A percentile compares a stretch with the other conserved stretches of the same genome.
These are phyloP conservation scores for Pristionchus fissidentatus DNA, from an alignment of 2,888 invertebrate species.

Conservation along the genomic window DNA sequence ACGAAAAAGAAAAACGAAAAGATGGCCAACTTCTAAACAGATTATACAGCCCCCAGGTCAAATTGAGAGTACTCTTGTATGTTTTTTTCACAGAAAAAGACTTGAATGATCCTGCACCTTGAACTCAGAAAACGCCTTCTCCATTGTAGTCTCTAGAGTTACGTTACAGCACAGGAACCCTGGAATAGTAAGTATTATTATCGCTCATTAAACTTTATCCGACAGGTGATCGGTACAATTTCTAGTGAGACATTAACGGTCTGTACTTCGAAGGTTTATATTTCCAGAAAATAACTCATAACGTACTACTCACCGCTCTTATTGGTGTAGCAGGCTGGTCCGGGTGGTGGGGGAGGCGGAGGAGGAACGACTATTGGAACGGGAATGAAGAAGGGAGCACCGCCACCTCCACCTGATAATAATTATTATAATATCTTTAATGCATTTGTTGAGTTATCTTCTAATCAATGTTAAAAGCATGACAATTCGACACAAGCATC, in stretches of 20 bases:
- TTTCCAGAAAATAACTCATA: not conserved
- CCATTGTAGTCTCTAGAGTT: slow-evolving; percentile 63
- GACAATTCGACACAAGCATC: too few species aligned
- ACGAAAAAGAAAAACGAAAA: too few species aligned
- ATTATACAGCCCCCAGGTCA: too few species aligned
- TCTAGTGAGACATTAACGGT: not conserved
- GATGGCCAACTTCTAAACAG: too few species aligned
- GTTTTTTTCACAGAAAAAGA: not conserved
- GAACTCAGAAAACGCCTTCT: slow-evolving; percentile 58
- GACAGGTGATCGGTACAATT: too few species aligned
- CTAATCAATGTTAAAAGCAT: not conserved
- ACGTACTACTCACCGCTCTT: slow-evolving; percentile 50
- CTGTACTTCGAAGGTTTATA: not conserved
- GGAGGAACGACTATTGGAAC: slow-evolving; percentile 68
- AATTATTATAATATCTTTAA: not conserved
- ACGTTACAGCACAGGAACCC: slow-evolving; percentile 66
- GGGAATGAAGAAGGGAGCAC: slow-evolving; percentile 62
- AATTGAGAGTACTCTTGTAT: too few species aligned
- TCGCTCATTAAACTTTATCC: not conserved
- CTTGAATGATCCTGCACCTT: too few species aligned
- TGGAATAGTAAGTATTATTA: not conserved
- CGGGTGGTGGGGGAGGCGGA: slow-evolving; percentile 67
- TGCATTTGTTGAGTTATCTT: not conserved
- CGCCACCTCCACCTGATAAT: slow-evolving; percentile 50
- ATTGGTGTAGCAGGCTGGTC: slow-evolving; percentile 66